Evolutionary conservation across 2,797 vertebrate species (phyloP).

Genomic region (Brotula barbata): DNA sequence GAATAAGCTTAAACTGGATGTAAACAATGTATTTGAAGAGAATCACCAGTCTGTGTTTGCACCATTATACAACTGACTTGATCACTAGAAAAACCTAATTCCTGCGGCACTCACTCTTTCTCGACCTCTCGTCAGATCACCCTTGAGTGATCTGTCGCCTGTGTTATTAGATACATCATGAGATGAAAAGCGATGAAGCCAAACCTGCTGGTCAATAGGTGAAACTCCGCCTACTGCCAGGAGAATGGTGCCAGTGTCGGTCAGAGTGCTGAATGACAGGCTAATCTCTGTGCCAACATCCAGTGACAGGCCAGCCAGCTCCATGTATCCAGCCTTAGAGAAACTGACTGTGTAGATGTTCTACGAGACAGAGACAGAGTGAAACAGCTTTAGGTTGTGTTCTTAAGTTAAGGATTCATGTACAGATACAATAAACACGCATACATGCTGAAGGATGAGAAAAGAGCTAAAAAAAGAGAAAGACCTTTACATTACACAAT

Average conservation of each 20-base stretch:
- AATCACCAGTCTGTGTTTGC: too few species aligned
- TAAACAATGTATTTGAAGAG: too few species aligned
- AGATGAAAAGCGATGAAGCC: background rate
- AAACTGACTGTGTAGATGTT: constrained; percentile 93
- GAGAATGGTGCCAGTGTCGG: constrained; percentile 90
- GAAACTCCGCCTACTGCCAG: constrained; percentile 78
- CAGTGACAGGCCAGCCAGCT: constrained; percentile 83
- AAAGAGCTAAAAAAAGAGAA: constrained; percentile 14
- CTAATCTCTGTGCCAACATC: constrained; percentile 88
- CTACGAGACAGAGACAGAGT: constrained; percentile 68
- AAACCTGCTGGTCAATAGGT: constrained; percentile 49
- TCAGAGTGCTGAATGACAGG: constrained; percentile 94
- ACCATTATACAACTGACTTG: too few species aligned
- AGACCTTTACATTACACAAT: constrained; percentile 19
- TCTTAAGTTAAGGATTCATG: background rate
- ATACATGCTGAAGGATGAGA: background rate
- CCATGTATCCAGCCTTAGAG: constrained; percentile 88
- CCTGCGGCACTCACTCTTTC: too few species aligned
- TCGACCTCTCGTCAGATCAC: too few species aligned
- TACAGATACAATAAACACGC: background rate
- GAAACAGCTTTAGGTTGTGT: background rate
- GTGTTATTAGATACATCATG: background rate
- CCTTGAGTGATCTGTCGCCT: too few species aligned
- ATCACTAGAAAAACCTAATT: too few species aligned
- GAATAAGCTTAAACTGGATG: too few species aligned